A percentile compares a stretch with the other conserved stretches of the same genome.
Conservation (phyloP, 2,113 vertebrate species). For the Azemiops feae region DNA sequence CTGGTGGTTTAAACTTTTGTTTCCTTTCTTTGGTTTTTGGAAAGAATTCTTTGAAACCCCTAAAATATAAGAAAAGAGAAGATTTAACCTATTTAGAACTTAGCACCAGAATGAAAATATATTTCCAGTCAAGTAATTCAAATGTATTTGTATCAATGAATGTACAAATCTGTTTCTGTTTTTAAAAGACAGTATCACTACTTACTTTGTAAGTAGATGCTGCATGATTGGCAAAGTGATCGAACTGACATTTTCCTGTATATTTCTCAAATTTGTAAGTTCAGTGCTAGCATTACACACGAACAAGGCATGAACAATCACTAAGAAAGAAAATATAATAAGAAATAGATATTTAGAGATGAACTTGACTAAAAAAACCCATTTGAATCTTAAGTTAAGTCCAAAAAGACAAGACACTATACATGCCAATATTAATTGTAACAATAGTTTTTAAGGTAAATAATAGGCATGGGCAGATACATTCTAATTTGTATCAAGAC, state of each 20-base stretch:
- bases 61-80: constrained; percentile 11
- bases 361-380: neutral
- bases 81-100: neutral
- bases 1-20: constrained; percentile 70
- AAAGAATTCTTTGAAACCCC: constrained; percentile 44
- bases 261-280: constrained; percentile 72
- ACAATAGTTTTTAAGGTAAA: neutral
- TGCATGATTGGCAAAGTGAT: constrained; percentile 67
- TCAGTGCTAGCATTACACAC: constrained; percentile 77
- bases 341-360: neutral
- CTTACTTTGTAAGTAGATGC: constrained; percentile 71
- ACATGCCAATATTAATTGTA: neutral
- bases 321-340: constrained; percentile 47
- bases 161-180: neutral
- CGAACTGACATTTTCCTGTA: constrained; percentile 72
- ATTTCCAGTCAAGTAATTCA: neutral
- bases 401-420: neutral
- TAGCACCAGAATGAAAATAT: neutral
- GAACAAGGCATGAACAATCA: constrained; percentile 71
- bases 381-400: neutral
- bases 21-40: constrained; percentile 25
- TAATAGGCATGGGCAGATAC: neutral
- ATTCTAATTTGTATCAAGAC: neutral
- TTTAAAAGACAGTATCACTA: neutral
- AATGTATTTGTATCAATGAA: neutral